phyloP scores from a whole-genome alignment of 2,797 vertebrate species.

The Gambelia wislizenii region DNA sequence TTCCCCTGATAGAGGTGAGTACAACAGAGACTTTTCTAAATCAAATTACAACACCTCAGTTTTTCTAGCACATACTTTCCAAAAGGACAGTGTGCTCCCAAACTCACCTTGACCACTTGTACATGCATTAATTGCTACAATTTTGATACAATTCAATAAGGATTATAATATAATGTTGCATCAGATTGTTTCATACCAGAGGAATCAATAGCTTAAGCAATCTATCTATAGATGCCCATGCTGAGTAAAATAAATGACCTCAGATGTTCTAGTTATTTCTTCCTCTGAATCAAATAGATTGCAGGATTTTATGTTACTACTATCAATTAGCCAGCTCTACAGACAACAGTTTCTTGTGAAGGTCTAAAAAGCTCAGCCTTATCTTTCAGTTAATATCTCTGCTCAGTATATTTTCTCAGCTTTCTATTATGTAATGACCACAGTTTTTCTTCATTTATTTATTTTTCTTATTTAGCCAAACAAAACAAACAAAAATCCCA shows the following conservation, averaged over 20 bases:
- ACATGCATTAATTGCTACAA: neutral
- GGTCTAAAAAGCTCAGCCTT: conserved; percentile 49
- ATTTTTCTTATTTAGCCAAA: conserved; percentile 39
- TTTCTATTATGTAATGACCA: conserved; percentile 62
- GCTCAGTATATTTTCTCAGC: conserved; percentile 57
- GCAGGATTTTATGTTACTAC: no score
- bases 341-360: conserved; percentile 32
- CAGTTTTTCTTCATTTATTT: conserved; percentile 50
- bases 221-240: neutral
- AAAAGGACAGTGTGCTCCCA: neutral
- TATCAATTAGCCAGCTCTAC: conserved; percentile 22
- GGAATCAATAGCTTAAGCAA: neutral
- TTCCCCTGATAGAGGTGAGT: neutral
- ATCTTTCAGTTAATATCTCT: conserved; percentile 64
- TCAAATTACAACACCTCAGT: neutral
- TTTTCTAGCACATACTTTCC: neutral
- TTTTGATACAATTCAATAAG: conserved; percentile 6
- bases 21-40: neutral
- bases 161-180: neutral
- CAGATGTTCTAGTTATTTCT: neutral
- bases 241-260: neutral
- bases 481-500: conserved; percentile 19
- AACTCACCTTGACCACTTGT: no score
- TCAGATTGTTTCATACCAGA: neutral
- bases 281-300: neutral